Percentiles rank a stretch among this genome's conserved stretches.
Evolutionary conservation across 2,797 vertebrate genomes (phyloP).

Genomic region (Carduelis carduelis): DNA sequence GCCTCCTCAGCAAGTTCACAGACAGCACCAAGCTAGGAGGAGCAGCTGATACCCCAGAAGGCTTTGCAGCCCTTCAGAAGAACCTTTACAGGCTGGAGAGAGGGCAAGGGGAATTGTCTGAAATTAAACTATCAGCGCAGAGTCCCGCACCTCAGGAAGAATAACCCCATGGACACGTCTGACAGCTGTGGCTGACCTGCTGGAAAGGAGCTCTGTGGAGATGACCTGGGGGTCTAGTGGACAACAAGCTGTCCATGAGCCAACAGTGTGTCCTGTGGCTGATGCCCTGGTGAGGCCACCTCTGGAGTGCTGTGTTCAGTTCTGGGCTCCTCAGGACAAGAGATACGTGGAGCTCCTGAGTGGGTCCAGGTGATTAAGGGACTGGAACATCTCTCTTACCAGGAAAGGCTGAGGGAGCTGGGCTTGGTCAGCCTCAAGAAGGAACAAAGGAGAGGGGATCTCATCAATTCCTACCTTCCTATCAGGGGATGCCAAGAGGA

Average conservation of each 20-base stretch:
- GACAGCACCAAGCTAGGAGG: fast-evolving
- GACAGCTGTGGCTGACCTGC: neutral
- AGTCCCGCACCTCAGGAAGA: neutral
- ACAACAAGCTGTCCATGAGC: neutral
- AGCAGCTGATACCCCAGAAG: fast-evolving
- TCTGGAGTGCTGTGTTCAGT: no score
- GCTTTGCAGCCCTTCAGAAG: neutral
- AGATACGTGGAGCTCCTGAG: fast-evolving
- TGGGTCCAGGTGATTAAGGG: fast-evolving
- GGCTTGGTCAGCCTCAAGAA: neutral
- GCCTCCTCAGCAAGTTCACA: neutral
- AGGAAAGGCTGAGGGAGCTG: neutral
- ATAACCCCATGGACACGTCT: neutral
- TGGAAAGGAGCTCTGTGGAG: neutral
- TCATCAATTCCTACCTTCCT: neutral
- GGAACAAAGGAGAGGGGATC: neutral
- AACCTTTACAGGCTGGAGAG: fast-evolving
- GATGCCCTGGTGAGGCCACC: neutral
- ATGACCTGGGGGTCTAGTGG: fast-evolving
- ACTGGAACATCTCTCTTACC: neutral
- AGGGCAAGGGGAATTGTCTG: fast-evolving
- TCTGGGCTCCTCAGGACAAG: neutral
- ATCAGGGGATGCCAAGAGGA: neutral
- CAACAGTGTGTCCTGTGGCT: neutral
- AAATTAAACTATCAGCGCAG: neutral